A percentile compares a stretch with the other conserved stretches of the same genome.
phyloP scores from a whole-genome alignment of 2,113 vertebrate species.

The Nothocercus nigrocapillus region DNA sequence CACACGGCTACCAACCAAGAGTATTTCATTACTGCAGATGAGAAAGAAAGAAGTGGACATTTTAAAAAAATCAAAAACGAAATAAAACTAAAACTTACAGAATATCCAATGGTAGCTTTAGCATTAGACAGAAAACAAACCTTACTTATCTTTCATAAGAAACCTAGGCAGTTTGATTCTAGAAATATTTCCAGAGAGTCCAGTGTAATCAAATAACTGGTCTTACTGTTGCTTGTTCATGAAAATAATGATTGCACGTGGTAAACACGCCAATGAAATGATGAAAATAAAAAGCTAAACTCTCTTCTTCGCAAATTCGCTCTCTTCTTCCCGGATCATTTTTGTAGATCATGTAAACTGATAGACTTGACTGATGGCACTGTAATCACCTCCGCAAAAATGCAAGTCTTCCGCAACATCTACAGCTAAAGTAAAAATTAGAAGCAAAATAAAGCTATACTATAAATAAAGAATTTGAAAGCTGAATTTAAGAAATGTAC shows the following conservation, averaged over 20 bases:
- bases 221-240: not conserved
- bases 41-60: slow-evolving; percentile 52
- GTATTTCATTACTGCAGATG: slow-evolving; percentile 50
- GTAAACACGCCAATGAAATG: not conserved
- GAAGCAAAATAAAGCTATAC: not conserved
- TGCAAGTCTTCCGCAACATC: not conserved
- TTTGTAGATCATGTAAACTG: not conserved
- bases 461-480: slow-evolving; percentile 2
- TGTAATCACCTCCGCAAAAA: slow-evolving; percentile 16
- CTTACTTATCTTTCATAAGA: not conserved
- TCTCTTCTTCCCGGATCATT: not conserved
- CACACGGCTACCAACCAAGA: slow-evolving; percentile 23
- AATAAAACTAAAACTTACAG: slow-evolving; percentile 20
- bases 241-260: not conserved
- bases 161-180: not conserved
- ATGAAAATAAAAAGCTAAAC: not conserved
- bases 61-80: slow-evolving; percentile 20
- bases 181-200: not conserved
- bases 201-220: not conserved
- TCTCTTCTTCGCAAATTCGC: not conserved
- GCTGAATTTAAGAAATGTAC: not conserved
- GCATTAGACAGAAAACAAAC: not conserved
- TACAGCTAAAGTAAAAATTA: not conserved
- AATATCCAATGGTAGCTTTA: slow-evolving; percentile 19
- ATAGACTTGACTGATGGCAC: not conserved